Evolutionary conservation across 2,888 invertebrate genomes (phyloP), one percentile per base, ranked within the genome.

Genomic region (Stratiomys singularior): DNA sequence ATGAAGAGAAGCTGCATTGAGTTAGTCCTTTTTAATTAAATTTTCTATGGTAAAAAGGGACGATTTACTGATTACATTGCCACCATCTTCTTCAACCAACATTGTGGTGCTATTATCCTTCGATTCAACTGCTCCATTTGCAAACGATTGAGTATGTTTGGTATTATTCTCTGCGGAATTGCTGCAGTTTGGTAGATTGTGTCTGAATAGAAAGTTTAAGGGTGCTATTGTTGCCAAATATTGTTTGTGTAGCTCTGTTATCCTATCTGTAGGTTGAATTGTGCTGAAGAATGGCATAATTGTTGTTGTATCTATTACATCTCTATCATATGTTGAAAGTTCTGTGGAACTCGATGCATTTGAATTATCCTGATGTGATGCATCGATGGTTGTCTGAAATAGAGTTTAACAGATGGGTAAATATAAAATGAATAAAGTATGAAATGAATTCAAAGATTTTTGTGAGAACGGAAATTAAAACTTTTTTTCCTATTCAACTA

Each of bases 241-340:
- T 81, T 87, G 87, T 1, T 86, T 83, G 80, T 87, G 86, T 44
- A 87, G 82, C 77, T 87, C 86, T 1, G 86, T 87, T 28, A 87
- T 86, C 74, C 83, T 85, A 82, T 87, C 86, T 25, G 85, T 84
- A 76, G 85, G 85, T 81, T 86, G 86, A 13, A 58, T 37, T 13
- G 60, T 74, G 30, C 30, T 56, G 15, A 60, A 37, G 18, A 47
- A 44, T 60, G 60, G 25, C 18, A 60, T 15, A 23, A 37, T 74
- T 60, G 60, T 58, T 18, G 52, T 1, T 18, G 37, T 13, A 47
- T 74, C 74, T 11, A 74, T 21, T 13, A n/a, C 23, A 21, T 58
- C 74, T 37, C 74, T 1, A 13, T 74, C 74, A 25, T n/a, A 58
- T 5, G 60, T 4, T 60, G 69, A 30, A 3, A 37, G 74, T 7